Conservation (phyloP, 2,888 invertebrate genomes). For the Thelaira solivaga region DNA sequence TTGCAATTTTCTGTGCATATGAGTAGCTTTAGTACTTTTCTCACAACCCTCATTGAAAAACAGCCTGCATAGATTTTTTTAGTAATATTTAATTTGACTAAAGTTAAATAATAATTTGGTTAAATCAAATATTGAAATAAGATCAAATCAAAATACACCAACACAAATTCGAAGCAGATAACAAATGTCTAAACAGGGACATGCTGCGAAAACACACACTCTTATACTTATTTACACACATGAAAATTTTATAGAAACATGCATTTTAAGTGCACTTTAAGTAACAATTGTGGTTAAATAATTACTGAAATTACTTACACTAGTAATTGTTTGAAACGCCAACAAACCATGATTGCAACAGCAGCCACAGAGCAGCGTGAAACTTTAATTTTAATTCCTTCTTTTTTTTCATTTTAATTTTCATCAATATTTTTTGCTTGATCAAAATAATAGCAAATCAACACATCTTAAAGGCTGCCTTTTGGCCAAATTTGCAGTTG, state of each 20-base stretch:
- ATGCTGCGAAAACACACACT: background rate
- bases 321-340: slow-evolving; percentile 27
- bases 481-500: slow-evolving; percentile 42
- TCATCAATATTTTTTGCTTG: no score
- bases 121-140: slow-evolving; percentile 47
- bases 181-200: no score
- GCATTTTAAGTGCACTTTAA: background rate
- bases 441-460: slow-evolving; percentile 41
- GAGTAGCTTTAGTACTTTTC: background rate
- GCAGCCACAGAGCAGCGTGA: background rate
- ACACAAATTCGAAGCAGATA: background rate
- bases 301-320: slow-evolving; percentile 39
- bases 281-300: slow-evolving; percentile 18
- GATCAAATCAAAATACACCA: slow-evolving; percentile 5
- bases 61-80: background rate
- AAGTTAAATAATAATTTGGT: slow-evolving; percentile 45
- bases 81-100: background rate
- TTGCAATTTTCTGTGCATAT: no score
- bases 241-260: background rate
- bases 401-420: background rate
- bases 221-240: background rate
- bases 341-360: background rate
- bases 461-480: slow-evolving; percentile 52
- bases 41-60: background rate
- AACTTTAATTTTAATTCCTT: background rate